A percentile compares a stretch with the other conserved stretches of the same genome.
Conservation (phyloP, 2,888 invertebrate species). For the Sminthurinus aureus region DNA sequence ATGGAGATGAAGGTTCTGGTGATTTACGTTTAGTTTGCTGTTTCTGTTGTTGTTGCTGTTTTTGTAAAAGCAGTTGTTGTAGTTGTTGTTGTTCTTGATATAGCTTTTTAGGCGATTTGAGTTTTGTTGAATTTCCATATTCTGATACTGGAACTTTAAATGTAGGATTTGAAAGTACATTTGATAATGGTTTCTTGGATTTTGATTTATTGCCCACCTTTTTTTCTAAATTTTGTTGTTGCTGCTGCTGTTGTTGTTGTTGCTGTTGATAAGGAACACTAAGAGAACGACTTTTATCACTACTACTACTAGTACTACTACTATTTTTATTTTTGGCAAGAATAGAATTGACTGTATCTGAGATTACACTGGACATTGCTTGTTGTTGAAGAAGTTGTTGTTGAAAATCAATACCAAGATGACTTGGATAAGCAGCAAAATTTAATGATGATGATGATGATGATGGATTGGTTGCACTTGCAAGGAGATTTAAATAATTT, state of each 20-base stretch:
- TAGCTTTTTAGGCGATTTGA: not conserved
- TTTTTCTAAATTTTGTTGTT: not conserved
- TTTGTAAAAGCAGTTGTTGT: not conserved
- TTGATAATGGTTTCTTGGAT: not conserved
- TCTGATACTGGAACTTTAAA: not conserved
- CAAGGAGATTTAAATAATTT: constrained; percentile 13
- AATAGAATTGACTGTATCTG: not conserved
- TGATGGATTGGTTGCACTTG: not conserved
- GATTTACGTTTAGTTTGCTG: not conserved
- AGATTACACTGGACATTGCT: constrained; percentile 3
- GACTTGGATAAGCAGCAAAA: not conserved
- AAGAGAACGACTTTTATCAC: not conserved
- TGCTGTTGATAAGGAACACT: not conserved
- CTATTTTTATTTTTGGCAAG: constrained; percentile 1
- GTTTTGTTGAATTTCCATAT: not conserved
- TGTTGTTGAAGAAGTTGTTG: constrained; percentile 15
- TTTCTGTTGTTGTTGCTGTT: not conserved
- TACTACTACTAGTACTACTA: not conserved
- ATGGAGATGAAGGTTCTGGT: not conserved
- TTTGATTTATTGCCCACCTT: not conserved
- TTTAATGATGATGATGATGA: not conserved
- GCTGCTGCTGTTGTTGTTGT: not conserved
- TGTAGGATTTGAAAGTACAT: not conserved
- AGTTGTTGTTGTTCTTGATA: not conserved
- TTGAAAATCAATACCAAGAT: not conserved